These are phyloP conservation scores for Cyprinus carpio DNA, from an alignment of 2,113 vertebrate species.

Conservation along the genomic window DNA sequence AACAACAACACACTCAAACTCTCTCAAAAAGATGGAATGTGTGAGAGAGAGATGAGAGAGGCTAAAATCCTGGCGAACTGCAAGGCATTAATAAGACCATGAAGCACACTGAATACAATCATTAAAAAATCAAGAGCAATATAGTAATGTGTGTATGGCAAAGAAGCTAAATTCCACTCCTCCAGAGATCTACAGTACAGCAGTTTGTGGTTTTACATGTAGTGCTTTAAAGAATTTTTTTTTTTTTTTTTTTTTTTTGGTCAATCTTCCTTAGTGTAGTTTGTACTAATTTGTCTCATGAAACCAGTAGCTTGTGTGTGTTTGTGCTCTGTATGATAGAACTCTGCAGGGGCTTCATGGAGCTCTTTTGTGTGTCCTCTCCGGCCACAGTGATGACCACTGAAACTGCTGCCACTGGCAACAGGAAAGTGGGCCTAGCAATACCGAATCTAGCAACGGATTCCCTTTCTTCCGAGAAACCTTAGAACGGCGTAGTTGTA, in stretches of 20 bases:
- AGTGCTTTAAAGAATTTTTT: too few species aligned
- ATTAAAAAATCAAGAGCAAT: background rate
- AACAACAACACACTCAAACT: background rate
- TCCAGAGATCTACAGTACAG: slow-evolving; percentile 25
- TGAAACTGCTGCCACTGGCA: slow-evolving; percentile 16
- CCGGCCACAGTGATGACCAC: slow-evolving; percentile 34
- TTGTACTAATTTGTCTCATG: slow-evolving; percentile 16
- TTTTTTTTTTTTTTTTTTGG: background rate
- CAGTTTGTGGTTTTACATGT: slow-evolving; percentile 12
- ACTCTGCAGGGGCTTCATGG: slow-evolving; percentile 52
- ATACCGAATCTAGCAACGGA: slow-evolving; percentile 81
- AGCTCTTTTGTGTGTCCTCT: slow-evolving; percentile 47
- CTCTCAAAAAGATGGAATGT: background rate
- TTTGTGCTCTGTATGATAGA: slow-evolving; percentile 29
- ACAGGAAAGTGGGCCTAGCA: slow-evolving; percentile 50
- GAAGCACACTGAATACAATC: slow-evolving; percentile 19
- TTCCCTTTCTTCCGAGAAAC: slow-evolving; percentile 93
- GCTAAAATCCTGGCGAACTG: background rate
- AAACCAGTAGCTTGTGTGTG: background rate
- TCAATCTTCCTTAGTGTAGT: slow-evolving; percentile 1
- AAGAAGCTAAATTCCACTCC: slow-evolving; percentile 33
- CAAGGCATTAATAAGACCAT: slow-evolving; percentile 26
- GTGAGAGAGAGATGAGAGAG: background rate
- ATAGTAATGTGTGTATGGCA: background rate
- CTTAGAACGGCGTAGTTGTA: slow-evolving; percentile 97